Base-by-base conservation (phyloP, 1,140 invertebrate genomes). In the Camponotus pennsylvanicus region DNA sequence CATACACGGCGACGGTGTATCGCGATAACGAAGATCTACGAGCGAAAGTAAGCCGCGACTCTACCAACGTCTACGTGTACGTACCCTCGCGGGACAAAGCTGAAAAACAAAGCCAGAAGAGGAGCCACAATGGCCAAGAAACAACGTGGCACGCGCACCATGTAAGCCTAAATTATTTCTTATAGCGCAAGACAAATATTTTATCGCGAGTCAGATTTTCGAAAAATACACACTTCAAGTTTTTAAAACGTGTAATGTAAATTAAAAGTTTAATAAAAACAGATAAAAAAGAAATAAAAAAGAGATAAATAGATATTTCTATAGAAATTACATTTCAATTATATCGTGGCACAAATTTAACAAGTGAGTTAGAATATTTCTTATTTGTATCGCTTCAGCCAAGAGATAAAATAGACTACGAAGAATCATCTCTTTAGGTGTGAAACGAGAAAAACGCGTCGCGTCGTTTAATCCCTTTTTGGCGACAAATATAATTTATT, bases 21-120 rank as follows among this genome's bases (percentile, higher is more conserved):
- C 69, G 88, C 86, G 84, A 89, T 92, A 92, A 93, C 90, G 86
- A 93, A 92, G 92, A 92, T 92, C 87, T 92, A 89, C 86, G 86
- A 87, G 80, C 79, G 88, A 91, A 89, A 89, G 88, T 86, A 89
- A 86, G 71, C 87, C 77, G 71, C 80, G 69, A 66, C 40, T 73
- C 63, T 73, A 63, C 55, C 40, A 8, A 34, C 52, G 55, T 59
- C 57, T 21, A 67, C 86, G 40, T 37, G 73, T 40, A 27, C 8
- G 45, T 40, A 59, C 32, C 55, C 55, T 40, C 64, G 7, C 55
- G 83, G 82, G 63, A 66, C 84, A 70, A 87, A 64, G 55, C 67
- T 66, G 55, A 79, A 45, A 61, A 45, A 78, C 73, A 85, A 64
- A 67, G 71, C 80, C 32, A 8, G 11, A 49, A 45, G 70, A 45